A percentile compares a stretch with the other conserved stretches of the same genome.
phyloP scores from a whole-genome alignment of 2,113 vertebrate species.

The Ammospiza caudacuta region DNA sequence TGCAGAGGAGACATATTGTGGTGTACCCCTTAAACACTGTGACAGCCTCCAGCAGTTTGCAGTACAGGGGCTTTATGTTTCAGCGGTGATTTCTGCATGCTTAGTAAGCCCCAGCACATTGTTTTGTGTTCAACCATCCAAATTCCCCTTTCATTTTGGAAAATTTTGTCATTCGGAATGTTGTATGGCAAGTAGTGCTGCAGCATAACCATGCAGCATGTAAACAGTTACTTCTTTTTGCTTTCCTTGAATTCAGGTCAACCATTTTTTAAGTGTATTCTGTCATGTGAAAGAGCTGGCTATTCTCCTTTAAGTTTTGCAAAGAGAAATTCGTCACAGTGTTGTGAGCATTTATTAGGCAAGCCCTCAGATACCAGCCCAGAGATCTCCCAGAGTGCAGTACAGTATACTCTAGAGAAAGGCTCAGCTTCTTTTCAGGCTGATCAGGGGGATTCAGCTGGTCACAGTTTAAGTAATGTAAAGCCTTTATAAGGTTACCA shows the following conservation, averaged over 20 bases:
- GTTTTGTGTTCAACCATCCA: neutral
- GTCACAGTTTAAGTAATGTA: neutral
- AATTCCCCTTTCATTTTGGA: neutral
- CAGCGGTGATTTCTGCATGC: neutral
- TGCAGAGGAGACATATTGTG: neutral
- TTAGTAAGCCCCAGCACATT: neutral
- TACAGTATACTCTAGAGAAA: neutral
- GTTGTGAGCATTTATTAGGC: neutral
- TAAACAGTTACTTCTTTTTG: neutral
- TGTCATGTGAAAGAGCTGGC: neutral
- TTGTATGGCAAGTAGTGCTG: neutral
- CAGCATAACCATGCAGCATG: fast-evolving
- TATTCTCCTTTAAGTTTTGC: neutral
- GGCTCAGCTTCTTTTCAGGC: neutral
- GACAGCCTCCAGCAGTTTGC: neutral
- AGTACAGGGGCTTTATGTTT: neutral
- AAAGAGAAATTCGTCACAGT: neutral
- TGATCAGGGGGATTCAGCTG: neutral
- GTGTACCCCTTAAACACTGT: neutral
- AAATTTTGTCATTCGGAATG: neutral
- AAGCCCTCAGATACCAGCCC: neutral
- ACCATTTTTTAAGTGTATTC: neutral
- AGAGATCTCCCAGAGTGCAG: neutral
- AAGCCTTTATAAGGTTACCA: neutral
- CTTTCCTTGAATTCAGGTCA: neutral